A percentile compares a stretch with the other conserved stretches of the same genome.
These are phyloP conservation scores for Zalophus californianus DNA, from an alignment of 2,797 vertebrate species.

Conservation along the genomic window DNA sequence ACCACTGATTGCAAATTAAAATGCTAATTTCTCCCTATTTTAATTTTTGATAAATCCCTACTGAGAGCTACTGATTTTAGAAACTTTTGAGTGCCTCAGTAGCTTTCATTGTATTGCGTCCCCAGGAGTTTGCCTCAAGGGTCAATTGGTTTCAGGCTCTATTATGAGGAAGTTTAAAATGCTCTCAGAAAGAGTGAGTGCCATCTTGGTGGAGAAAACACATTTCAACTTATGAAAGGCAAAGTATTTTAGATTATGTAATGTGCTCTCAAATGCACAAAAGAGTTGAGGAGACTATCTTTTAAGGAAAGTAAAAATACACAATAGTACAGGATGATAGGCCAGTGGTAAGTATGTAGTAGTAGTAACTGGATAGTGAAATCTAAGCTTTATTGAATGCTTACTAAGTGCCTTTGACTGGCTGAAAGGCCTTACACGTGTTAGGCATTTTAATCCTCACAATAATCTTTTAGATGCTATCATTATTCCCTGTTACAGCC, in stretches of 20 bases:
- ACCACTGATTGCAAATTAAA: constrained; percentile 70
- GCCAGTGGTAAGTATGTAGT: no score
- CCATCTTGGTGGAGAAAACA: background rate
- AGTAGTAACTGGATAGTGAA: background rate
- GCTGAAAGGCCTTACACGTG: background rate
- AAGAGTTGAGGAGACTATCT: background rate
- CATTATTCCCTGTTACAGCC: background rate
- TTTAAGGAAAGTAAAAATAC: background rate
- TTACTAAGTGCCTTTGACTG: background rate
- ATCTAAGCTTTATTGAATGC: background rate
- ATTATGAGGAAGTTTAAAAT: constrained; percentile 1
- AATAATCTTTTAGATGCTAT: background rate
- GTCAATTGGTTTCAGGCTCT: constrained; percentile 56
- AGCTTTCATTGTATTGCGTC: constrained; percentile 45
- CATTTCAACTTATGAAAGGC: background rate
- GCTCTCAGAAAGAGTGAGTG: background rate
- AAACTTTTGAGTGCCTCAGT: constrained; percentile 57
- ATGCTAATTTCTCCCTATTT: constrained; percentile 68
- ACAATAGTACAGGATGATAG: background rate
- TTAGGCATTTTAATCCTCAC: background rate
- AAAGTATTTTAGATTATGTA: constrained; percentile 11
- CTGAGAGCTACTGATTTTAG: constrained; percentile 63
- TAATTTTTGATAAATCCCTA: constrained; percentile 70
- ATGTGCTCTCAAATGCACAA: background rate
- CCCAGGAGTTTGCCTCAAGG: constrained; percentile 48